These are phyloP conservation scores for Leptothorax acervorum DNA, from an alignment of 2,888 invertebrate species.

Conservation along the genomic window DNA sequence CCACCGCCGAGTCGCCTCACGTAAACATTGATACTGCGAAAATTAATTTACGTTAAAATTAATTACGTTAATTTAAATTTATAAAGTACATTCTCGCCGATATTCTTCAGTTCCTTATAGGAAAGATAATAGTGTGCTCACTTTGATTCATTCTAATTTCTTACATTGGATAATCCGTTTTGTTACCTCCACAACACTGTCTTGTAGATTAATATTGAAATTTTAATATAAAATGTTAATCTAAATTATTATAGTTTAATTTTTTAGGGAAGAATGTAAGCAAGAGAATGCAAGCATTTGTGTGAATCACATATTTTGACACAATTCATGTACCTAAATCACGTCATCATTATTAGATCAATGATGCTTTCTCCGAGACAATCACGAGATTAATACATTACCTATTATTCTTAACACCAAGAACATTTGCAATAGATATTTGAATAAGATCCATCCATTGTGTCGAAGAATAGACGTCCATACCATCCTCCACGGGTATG, in stretches of 20 bases:
- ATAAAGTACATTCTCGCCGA: neutral
- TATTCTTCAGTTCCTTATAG: neutral
- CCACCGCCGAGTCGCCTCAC: conserved; percentile 93
- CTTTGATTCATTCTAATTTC: no score
- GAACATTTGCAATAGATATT: conserved; percentile 87
- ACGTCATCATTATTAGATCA: conserved; percentile 78
- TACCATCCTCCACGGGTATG: conserved; percentile 90
- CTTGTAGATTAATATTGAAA: no score
- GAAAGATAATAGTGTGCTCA: no score
- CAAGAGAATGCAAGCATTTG: no score
- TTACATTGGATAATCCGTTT: no score
- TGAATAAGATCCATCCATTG: conserved; percentile 90
- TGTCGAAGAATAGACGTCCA: conserved; percentile 89
- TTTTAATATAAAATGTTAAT: no score
- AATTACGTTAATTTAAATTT: neutral
- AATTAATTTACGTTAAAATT: neutral
- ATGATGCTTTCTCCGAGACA: conserved; percentile 84
- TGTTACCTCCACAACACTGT: no score
- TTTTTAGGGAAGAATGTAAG: no score
- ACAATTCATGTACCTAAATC: conserved; percentile 60
- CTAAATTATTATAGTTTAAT: no score
- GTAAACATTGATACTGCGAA: conserved; percentile 89
- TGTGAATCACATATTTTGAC: conserved; percentile 63
- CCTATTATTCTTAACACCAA: conserved; percentile 88
- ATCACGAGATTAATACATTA: conserved; percentile 78